phyloP scores from a whole-genome alignment of 2,113 vertebrate species.

The Dicaeum eximium region DNA sequence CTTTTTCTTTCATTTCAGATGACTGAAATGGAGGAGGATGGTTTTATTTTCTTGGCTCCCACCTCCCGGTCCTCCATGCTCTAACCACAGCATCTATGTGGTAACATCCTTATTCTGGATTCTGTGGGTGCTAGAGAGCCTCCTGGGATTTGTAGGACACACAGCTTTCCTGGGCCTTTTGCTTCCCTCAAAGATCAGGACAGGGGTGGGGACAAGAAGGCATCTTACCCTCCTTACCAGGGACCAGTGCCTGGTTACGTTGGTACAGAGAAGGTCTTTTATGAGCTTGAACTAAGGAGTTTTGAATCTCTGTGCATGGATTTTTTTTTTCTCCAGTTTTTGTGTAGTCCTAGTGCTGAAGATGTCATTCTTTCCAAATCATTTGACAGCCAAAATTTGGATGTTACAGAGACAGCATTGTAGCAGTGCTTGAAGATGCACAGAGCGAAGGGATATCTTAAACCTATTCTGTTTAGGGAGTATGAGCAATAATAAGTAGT shows the following conservation, averaged over 20 bases:
- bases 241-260: rapidly evolving
- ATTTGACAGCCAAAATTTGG: not conserved
- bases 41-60: not conserved
- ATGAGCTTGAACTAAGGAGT: not conserved
- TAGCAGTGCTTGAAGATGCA: not conserved
- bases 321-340: not conserved
- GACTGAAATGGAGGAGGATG: not conserved
- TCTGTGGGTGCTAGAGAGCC: not conserved
- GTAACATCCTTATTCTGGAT: not conserved
- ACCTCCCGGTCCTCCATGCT: rapidly evolving
- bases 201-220: not conserved
- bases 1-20: not conserved
- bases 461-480: not conserved
- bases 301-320: rapidly evolving
- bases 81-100: not conserved
- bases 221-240: not conserved
- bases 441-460: not conserved
- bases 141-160: not conserved
- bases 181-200: not conserved
- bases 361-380: not conserved
- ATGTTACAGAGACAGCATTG: not conserved
- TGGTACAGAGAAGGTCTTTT: not conserved
- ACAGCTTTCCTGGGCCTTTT: not conserved
- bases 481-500: not conserved
- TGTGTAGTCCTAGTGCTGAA: not conserved